Evolutionary conservation across 2,113 vertebrate genomes (phyloP).

Genomic region (Eudyptes chrysolophus): DNA sequence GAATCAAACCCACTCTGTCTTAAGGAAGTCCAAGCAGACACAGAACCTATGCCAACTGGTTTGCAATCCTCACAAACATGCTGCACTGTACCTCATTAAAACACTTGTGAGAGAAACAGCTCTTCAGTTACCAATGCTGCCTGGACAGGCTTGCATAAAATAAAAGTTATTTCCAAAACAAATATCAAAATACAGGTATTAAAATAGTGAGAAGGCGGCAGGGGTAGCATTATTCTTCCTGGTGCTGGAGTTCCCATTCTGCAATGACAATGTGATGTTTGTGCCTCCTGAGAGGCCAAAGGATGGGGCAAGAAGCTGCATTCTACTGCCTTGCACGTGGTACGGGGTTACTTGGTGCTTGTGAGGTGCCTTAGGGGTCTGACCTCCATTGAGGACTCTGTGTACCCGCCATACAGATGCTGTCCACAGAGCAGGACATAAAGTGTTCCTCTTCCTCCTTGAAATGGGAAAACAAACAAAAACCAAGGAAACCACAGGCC

Average conservation of each 20-base stretch:
- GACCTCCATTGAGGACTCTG: background rate
- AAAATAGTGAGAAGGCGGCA: background rate
- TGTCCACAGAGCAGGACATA: background rate
- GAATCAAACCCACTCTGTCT: background rate
- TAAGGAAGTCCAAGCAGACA: background rate
- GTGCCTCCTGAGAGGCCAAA: background rate
- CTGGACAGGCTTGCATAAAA: background rate
- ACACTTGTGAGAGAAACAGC: background rate
- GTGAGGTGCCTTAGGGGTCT: background rate
- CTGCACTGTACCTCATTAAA: background rate
- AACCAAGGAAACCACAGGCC: background rate
- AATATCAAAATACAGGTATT: background rate
- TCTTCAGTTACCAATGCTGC: background rate
- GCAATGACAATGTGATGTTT: background rate
- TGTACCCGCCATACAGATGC: background rate
- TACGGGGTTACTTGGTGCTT: background rate
- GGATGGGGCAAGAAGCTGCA: background rate
- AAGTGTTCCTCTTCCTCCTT: background rate
- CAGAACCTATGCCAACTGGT: background rate
- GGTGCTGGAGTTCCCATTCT: background rate
- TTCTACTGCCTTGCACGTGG: accelerated
- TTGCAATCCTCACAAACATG: background rate
- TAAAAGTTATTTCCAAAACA: background rate
- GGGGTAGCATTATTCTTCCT: background rate
- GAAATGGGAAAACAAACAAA: background rate